These are phyloP conservation scores for Xenus cinereus DNA, from an alignment of 2,113 vertebrate genomes.

Conservation along the genomic window DNA sequence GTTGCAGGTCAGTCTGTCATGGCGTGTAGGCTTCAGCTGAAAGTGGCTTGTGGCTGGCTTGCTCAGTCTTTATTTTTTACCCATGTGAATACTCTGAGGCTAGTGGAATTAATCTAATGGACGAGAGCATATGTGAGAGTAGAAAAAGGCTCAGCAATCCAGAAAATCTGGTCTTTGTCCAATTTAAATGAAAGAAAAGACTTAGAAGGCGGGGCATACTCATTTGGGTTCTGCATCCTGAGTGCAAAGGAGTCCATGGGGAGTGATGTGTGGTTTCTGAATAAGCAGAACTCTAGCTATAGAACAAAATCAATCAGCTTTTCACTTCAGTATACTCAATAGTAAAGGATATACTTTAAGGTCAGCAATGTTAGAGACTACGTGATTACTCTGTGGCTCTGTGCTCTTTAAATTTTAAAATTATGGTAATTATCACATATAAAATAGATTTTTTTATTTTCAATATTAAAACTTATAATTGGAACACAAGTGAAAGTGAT, in stretches of 20 bases:
- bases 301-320: conserved; percentile 1
- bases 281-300: not conserved
- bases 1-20: not conserved
- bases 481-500: not conserved
- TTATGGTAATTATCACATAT: not conserved
- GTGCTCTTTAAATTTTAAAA: not conserved
- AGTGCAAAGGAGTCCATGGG: not conserved
- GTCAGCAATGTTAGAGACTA: not conserved
- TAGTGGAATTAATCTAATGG: not conserved
- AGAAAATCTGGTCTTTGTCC: not conserved
- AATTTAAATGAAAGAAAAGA: not conserved
- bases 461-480: conserved; percentile 2
- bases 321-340: not conserved
- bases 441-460: not conserved
- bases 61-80: not conserved
- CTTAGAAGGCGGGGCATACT: not conserved
- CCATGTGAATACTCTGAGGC: not conserved
- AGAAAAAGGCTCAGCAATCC: not conserved
- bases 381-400: not conserved
- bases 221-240: not conserved
- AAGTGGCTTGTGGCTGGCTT: not conserved
- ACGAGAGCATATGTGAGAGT: not conserved
- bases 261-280: not conserved
- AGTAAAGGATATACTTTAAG: not conserved
- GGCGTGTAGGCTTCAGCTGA: not conserved